These are phyloP conservation scores for Semnornis frantzii DNA, from an alignment of 2,113 vertebrate species.

Conservation along the genomic window DNA sequence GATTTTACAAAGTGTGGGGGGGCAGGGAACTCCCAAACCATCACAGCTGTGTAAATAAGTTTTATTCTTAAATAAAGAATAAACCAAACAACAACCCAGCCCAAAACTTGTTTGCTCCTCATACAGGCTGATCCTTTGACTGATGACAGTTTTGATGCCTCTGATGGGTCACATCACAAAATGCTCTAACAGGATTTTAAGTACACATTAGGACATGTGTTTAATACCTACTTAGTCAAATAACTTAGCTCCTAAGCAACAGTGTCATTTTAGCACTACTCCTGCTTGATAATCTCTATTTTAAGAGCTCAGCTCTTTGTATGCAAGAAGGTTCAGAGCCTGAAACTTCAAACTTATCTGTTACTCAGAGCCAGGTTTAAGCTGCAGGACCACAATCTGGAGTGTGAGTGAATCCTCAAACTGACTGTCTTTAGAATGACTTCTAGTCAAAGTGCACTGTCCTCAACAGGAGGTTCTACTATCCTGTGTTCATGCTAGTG, in stretches of 20 bases:
- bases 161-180: neutral
- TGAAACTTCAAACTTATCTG: neutral
- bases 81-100: neutral
- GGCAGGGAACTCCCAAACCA: no score
- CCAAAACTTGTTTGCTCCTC: neutral
- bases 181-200: neutral
- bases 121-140: neutral
- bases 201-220: neutral
- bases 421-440: neutral
- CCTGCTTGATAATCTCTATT: neutral
- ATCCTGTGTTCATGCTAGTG: neutral
- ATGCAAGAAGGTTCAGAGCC: neutral
- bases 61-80: neutral
- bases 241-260: neutral
- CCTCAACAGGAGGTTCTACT: neutral
- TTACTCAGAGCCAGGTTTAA: neutral
- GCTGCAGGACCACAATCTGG: neutral
- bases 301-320: neutral
- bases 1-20: no score
- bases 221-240: constrained; percentile 20
- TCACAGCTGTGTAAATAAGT: neutral
- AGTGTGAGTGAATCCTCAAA: neutral
- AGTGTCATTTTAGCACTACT: neutral
- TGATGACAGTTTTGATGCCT: neutral
- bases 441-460: fast-evolving